Evolutionary conservation across 2,797 vertebrate genomes (phyloP).

Genomic region (Periparus ater): DNA sequence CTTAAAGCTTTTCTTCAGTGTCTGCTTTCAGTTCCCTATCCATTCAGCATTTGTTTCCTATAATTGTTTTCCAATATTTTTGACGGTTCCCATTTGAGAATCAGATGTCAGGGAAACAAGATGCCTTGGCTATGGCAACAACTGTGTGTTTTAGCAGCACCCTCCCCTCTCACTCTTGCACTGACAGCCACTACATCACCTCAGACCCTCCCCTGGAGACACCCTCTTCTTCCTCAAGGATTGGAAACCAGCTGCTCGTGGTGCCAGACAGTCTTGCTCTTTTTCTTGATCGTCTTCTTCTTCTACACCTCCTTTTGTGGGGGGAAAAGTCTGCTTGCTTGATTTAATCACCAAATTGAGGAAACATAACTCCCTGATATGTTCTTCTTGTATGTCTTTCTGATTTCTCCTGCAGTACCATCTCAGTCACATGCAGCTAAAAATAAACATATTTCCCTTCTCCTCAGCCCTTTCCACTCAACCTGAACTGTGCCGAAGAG

Average conservation of each 20-base stretch:
- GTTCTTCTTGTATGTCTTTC: not conserved
- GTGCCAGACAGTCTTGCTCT: not conserved
- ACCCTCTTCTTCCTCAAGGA: not conserved
- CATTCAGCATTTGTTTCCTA: not conserved
- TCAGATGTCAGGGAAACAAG: not conserved
- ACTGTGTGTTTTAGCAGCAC: not conserved
- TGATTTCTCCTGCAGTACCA: not conserved
- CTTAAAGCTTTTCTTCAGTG: not conserved
- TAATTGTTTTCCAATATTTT: not conserved
- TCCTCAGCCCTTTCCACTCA: not conserved
- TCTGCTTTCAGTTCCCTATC: not conserved
- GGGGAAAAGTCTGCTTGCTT: not conserved
- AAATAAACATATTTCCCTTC: conserved; percentile 12
- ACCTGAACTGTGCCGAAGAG: not conserved
- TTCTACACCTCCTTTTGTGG: not conserved
- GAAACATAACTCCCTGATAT: not conserved
- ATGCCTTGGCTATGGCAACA: not conserved
- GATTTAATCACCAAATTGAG: not conserved
- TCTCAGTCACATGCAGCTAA: not conserved
- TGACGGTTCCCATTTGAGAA: not conserved
- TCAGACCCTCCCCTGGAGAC: not conserved
- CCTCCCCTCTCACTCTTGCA: not conserved
- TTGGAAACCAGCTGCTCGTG: fast-evolving
- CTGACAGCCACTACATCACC: not conserved
- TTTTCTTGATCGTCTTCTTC: not conserved